Evolutionary conservation across 2,888 invertebrate genomes (phyloP), one percentile per base, ranked within the genome.

Genomic region (Aspidapion aeneum): DNA sequence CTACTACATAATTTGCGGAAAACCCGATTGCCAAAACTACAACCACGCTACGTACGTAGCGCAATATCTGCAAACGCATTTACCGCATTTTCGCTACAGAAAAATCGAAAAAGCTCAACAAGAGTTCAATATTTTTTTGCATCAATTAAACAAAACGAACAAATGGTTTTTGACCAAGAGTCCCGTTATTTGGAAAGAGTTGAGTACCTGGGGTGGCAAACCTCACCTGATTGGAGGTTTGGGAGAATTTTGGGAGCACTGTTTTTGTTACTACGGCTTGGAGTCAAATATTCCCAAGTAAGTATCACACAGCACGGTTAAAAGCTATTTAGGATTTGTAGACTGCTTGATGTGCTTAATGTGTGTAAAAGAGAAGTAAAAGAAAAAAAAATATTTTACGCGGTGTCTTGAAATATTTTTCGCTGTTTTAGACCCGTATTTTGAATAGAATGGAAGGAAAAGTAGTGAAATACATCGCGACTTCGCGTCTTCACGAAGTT

Each of bases 101-200:
- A 79, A 80, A 64, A 80, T 85, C 58, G 80, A 82, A 73, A 83
- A 82, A 73, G 66, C 79, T 1, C 74, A 78, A 1, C 61, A 75
- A 5, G 83, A 85, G 12, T 35, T 35, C 35, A 12, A 12, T 7
- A 3, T 35, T 17, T 87, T 85, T 84, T 70, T 87, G 50, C 69
- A 73, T 55, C 78, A 83, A 73, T 75, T 80, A 22, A 87, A 87
- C 72, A 70, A 76, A 58, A 79, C 79, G 68, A 76, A 86, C 69
- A 80, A 81, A 60, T 88, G 87, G 88, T 81, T 82, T 71, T 83
- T 86, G 63, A 71, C 68, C 1, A 76, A 74, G 55, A 85, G 85
- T 12, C 87, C 86, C 3, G 71, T 88, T 57, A 78, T 87, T 68
- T 88, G 87, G 86, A 86, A 85, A 74, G 86, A 87, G 76, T 74